Conservation (phyloP, 92 coral and sea anemone genomes). For the Siderastrea siderea region DNA sequence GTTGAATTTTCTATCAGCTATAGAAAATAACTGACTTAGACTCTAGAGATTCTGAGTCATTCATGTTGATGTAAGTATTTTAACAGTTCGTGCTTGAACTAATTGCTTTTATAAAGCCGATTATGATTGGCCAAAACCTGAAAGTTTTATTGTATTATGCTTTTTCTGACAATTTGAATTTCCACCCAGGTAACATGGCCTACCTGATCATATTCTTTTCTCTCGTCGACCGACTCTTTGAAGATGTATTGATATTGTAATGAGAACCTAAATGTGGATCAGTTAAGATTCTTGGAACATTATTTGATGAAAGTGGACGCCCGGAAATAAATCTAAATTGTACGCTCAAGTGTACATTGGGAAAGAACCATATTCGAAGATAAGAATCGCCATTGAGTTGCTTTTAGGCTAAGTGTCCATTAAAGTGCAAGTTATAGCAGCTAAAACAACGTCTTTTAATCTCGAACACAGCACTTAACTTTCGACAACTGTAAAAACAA, state of each 20-base stretch:
- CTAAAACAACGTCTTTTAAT: conserved; percentile 51
- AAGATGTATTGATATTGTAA: background rate
- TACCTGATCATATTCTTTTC: background rate
- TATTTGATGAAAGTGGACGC: background rate
- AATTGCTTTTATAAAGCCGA: background rate
- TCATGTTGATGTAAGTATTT: background rate
- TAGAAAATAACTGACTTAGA: no score
- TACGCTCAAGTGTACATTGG: conserved; percentile 26
- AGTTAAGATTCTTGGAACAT: background rate
- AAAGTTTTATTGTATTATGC: no score
- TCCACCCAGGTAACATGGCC: background rate
- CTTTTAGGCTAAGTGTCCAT: conserved; percentile 57
- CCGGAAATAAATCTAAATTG: conserved; percentile 44
- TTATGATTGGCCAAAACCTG: no score
- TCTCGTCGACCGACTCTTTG: background rate
- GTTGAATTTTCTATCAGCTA: no score
- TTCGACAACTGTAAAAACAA: conserved; percentile 52
- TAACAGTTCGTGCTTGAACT: conserved; percentile 1
- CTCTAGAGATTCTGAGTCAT: background rate
- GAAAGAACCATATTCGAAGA: conserved; percentile 43
- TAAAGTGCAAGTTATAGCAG: conserved; percentile 34
- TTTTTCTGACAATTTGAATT: background rate
- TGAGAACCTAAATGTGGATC: background rate
- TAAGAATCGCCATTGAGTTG: conserved; percentile 40
- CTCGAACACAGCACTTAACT: conserved; percentile 42